Percentiles rank a stretch among this genome's conserved stretches.
Conservation (phyloP, 2,113 vertebrate species). For the Odontophorus gujanensis region DNA sequence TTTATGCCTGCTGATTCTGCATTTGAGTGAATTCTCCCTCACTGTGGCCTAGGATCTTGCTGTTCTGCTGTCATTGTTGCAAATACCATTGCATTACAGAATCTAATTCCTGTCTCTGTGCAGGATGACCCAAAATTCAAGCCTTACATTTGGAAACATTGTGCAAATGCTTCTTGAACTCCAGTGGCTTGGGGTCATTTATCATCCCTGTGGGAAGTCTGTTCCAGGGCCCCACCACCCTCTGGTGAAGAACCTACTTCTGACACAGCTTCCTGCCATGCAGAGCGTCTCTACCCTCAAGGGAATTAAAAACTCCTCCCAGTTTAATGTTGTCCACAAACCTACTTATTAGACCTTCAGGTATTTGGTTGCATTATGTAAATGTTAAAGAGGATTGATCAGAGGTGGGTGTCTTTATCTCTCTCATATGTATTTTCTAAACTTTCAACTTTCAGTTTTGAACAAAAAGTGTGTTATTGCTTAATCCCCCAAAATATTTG, state of each 20-base stretch:
- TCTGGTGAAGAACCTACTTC: background rate
- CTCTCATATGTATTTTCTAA: background rate
- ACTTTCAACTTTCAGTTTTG: background rate
- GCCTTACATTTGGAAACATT: background rate
- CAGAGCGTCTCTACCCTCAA: background rate
- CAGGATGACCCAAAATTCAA: background rate
- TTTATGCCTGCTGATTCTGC: too few relatives aligned
- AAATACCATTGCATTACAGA: too few relatives aligned
- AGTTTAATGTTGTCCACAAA: background rate
- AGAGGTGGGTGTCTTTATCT: background rate
- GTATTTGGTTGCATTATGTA: background rate
- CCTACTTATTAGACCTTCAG: background rate
- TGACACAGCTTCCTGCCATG: background rate
- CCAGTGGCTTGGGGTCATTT: background rate
- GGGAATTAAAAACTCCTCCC: background rate
- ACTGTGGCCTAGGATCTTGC: too few relatives aligned
- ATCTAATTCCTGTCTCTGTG: background rate
- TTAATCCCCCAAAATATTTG: background rate
- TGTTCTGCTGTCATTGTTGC: too few relatives aligned
- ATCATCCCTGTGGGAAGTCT: background rate
- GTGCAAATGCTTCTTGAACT: background rate
- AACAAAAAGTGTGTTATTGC: background rate
- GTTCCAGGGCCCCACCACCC: background rate
- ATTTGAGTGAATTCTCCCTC: too few relatives aligned
- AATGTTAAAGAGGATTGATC: background rate